A percentile compares a stretch with the other conserved stretches of the same genome.
phyloP scores from a whole-genome alignment of 92 coral and sea anemone species.

The Palythoa grandiflora region DNA sequence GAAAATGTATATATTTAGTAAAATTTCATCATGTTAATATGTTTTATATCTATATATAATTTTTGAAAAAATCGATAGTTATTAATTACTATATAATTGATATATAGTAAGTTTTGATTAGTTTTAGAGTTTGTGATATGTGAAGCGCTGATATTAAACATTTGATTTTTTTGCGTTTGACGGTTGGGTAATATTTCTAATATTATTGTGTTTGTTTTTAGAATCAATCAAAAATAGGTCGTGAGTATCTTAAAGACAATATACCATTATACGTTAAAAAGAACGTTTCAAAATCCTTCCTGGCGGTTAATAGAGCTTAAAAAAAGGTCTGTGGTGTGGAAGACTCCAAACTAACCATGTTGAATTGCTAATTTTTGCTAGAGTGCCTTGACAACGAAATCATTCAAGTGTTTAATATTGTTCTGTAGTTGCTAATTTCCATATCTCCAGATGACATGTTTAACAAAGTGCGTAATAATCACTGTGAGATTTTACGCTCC shows the following conservation, averaged over 20 bases:
- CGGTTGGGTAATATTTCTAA: background rate
- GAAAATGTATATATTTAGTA: too few species aligned
- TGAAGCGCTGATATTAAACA: background rate
- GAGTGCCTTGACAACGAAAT: conserved; percentile 19
- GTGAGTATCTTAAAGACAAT: background rate
- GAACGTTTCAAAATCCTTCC: background rate
- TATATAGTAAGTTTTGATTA: too few species aligned
- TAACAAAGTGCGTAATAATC: background rate
- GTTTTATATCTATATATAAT: too few species aligned
- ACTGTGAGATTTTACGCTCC: background rate
- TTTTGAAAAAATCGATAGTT: too few species aligned
- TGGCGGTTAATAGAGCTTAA: background rate
- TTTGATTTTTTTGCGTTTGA: background rate
- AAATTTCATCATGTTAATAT: too few species aligned
- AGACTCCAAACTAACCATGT: background rate
- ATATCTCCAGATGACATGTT: background rate
- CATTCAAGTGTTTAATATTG: conserved; percentile 1
- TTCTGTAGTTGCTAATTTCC: background rate
- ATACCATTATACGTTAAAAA: background rate
- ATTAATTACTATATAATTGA: too few species aligned
- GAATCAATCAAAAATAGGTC: background rate
- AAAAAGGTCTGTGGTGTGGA: background rate
- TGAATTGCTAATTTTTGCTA: conserved; percentile 17
- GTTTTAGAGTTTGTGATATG: background rate
- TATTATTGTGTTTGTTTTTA: background rate